Evolutionary conservation across 2,888 invertebrate species (phyloP).

Genomic region (Rhagonycha fulva): DNA sequence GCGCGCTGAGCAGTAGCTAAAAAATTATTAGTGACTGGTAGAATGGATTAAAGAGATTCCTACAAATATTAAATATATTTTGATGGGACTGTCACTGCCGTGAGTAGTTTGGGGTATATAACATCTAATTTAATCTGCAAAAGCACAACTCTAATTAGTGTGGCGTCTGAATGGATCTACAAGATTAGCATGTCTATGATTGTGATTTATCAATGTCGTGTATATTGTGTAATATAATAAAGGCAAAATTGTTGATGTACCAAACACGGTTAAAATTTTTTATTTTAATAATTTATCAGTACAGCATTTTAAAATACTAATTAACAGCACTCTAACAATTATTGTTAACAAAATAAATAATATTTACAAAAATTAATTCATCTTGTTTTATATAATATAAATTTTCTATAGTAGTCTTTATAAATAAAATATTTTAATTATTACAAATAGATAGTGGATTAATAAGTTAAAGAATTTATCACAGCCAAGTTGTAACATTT

Average conservation of each 20-base stretch:
- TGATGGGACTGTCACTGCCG: too few relatives aligned
- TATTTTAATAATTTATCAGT: background rate
- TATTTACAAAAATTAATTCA: background rate
- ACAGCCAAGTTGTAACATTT: conserved; percentile 8
- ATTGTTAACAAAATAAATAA: background rate
- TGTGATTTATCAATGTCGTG: too few relatives aligned
- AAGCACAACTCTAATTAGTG: too few relatives aligned
- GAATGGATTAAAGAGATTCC: too few relatives aligned
- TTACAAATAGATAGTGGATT: background rate
- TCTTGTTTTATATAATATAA: background rate
- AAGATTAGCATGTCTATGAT: too few relatives aligned
- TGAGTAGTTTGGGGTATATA: too few relatives aligned
- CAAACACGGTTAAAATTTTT: background rate
- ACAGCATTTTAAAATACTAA: background rate
- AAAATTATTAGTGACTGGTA: too few relatives aligned
- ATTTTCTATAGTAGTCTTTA: background rate
- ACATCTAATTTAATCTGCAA: too few relatives aligned
- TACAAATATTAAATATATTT: too few relatives aligned
- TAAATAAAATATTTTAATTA: background rate
- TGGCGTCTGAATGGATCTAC: too few relatives aligned
- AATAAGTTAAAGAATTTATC: conserved; percentile 3
- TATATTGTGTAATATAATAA: too few relatives aligned
- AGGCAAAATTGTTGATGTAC: background rate
- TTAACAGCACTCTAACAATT: background rate
- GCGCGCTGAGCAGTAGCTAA: too few relatives aligned